Base-by-base conservation (phyloP, 1,140 invertebrate species). In the Lethocerus indicus region DNA sequence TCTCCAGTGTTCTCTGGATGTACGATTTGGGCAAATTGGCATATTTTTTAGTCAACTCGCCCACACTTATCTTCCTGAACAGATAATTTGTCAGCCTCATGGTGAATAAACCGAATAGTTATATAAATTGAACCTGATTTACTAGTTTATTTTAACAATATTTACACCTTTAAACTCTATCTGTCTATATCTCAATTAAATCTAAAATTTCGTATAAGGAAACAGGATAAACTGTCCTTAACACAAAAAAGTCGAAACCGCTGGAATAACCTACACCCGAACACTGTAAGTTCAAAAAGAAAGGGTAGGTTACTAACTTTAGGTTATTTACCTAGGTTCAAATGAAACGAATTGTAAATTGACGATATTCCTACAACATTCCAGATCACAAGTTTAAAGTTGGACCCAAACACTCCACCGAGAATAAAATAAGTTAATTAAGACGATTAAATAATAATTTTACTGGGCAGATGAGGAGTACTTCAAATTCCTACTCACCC, bases 1-100 rank as follows among this genome's bases (percentile, higher is more conserved):
- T 65, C 81, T 83, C 77, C 64, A 78, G 77, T 47, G 74, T 71
- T 56, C 81, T 68, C 61, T 86, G 76, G 21, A 91, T 78, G 54
- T 87, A 91, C 2, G 76, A 70, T 52, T 88, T 79, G 0, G 87
- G 87, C 37, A 90, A 70, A 70, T 90, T 90, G 1, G 83, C 77
- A 66, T 75, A 85, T 64, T 82, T 74, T 49, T 82, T 78, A 0
- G 85, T 81, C 50, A 77, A 63, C 59, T 79, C 75, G 39, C 71
- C 74, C 3, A 79, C 66, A 2, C 42, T 32, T 2, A 29, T 35
- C 28, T 36, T 48, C 6, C 47, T 18, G 21, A 13, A 48, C 27
- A 48, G 28, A 2, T 14, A 14, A 26, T 23, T 16, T 35, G 27
- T 35, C 12, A 47, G 1, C 9, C 29, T 23, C 45, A 47, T 47